Conservation (phyloP, 2,113 vertebrate species). For the Orcinus orca region DNA sequence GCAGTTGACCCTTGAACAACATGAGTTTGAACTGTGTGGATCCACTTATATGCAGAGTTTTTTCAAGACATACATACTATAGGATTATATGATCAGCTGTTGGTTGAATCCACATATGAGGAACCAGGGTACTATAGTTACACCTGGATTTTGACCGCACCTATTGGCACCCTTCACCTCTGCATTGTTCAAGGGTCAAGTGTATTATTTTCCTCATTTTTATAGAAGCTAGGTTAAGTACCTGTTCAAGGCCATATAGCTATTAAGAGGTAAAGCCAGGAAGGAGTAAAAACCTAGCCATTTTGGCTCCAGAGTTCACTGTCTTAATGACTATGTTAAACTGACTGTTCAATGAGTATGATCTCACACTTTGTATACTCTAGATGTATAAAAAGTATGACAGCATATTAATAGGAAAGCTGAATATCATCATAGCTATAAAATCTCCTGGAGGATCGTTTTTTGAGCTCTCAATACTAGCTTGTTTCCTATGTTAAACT, state of each 20-base stretch:
- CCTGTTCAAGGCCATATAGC: background rate
- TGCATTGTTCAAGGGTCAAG: background rate
- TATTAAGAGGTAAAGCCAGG: background rate
- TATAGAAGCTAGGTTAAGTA: background rate
- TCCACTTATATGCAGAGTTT: background rate
- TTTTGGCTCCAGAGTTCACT: background rate
- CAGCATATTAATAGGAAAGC: background rate
- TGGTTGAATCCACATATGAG: background rate
- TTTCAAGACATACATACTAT: background rate
- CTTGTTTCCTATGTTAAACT: background rate
- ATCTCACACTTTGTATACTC: background rate
- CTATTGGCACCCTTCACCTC: background rate
- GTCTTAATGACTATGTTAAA: background rate
- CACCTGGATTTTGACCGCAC: background rate
- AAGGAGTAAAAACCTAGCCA: background rate
- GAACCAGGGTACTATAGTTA: background rate
- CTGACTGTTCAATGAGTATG: background rate
- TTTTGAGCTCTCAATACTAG: conserved; percentile 16
- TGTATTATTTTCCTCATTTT: background rate
- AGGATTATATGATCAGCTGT: background rate
- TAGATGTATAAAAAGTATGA: background rate
- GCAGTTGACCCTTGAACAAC: background rate
- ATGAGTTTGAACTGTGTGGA: background rate
- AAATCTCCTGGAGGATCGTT: background rate
- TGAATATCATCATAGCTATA: background rate